Evolutionary conservation across 64 coral and sea anemone genomes (phyloP), one percentile per base, ranked within the genome.

Genomic region (Pachyseris speciosa): DNA sequence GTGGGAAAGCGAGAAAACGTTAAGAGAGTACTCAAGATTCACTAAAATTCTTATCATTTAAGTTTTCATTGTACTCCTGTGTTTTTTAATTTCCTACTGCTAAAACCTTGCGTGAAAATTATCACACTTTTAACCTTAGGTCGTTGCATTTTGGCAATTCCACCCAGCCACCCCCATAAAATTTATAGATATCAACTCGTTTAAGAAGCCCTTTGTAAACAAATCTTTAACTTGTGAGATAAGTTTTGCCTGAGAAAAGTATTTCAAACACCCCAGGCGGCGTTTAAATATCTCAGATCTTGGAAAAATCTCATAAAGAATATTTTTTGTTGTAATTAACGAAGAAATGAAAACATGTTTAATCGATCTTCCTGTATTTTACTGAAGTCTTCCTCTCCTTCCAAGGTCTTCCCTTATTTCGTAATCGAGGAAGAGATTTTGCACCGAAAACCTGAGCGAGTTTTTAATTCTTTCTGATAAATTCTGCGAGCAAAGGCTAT

Each of bases 311-410:
- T 40, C 17, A 4, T 20, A 19, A 39, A 71, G 67, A 71, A 39
- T 71, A 22, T 71, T 39, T 39, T 71, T 39, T 22, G 5, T 71
- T 39, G 36, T 20, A 71, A 71, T 71, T 71, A 22, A 2, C 15
- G 32, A 4, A 71, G 58, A 27, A 61, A 61, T 25, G 9, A 61
- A 16, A 58, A 58, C 52, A 58, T 11, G 36, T 80, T 57, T 59
- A 53, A 55, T n/a, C n/a, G n/a, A n/a, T 61, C 51, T 81, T 81
- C 77, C 77, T 81, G 77, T 81, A 81, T 63, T 39, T 61, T 36
- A 4, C 26, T 8, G 12, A 32, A 33, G 40, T 10, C 55, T 81
- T 58, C 77, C 34, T 81, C 37, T 37, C n/a, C 63, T 41, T 40
- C 1, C 9, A 34, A 44, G 37, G 31, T 63, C 77, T 81, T 81